Percentiles rank a stretch among this genome's conserved stretches.
phyloP scores from a whole-genome alignment of 2,113 vertebrate species.

The Heterocephalus glaber region DNA sequence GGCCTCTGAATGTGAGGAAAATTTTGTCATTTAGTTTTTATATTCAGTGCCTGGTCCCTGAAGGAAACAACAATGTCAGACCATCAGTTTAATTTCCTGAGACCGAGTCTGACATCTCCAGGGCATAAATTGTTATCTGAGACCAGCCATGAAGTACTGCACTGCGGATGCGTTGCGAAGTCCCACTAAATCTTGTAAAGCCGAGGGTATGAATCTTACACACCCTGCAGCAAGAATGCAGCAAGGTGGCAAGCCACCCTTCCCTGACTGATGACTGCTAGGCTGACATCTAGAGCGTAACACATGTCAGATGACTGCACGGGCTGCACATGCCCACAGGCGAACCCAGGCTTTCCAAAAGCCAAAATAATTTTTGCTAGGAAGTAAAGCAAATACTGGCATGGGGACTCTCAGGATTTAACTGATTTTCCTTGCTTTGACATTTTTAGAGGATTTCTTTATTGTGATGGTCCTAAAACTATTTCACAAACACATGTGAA shows the following conservation, averaged over 20 bases:
- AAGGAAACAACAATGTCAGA: conserved; percentile 52
- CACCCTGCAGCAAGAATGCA: neutral
- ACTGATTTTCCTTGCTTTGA: neutral
- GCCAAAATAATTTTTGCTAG: conserved; percentile 32
- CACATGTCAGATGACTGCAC: neutral
- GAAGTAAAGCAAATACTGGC: conserved; percentile 12
- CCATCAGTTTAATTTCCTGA: conserved; percentile 16
- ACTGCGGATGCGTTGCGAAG: neutral
- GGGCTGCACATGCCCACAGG: neutral
- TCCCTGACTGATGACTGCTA: neutral
- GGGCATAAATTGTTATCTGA: neutral
- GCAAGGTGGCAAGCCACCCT: neutral
- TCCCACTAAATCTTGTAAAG: neutral
- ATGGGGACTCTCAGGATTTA: neutral
- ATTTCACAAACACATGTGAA: conserved; percentile 35
- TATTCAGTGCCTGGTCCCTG: conserved; percentile 42
- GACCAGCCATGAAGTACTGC: neutral
- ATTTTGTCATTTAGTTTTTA: conserved; percentile 34
- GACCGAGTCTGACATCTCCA: neutral
- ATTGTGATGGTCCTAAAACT: neutral
- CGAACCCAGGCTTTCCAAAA: neutral
- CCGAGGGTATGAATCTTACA: neutral
- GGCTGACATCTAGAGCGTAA: neutral
- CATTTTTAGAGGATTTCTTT: conserved; percentile 12
- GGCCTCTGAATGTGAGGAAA: neutral